A percentile compares a stretch with the other conserved stretches of the same genome.
Evolutionary conservation across 2,797 vertebrate species (phyloP).

Genomic region (Anabas testudineus): DNA sequence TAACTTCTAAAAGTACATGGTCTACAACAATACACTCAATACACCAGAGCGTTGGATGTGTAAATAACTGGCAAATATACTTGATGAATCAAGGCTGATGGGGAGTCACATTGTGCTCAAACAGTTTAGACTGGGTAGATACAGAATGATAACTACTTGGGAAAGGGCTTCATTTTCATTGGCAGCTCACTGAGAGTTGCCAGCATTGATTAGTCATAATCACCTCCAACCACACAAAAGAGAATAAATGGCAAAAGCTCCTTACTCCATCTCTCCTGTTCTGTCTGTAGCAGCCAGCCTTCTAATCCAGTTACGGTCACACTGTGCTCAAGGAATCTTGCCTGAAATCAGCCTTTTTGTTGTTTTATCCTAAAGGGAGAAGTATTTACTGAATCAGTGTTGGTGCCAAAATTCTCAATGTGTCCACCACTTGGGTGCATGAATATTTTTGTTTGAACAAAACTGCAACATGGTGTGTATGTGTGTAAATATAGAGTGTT

Average conservation of each 20-base stretch:
- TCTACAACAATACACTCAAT: neutral
- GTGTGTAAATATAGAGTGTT: slow-evolving; percentile 3
- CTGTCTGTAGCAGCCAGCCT: slow-evolving; percentile 64
- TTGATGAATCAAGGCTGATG: slow-evolving; percentile 21
- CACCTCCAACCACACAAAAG: slow-evolving; percentile 73
- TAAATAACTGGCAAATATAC: slow-evolving; percentile 10
- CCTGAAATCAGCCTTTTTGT: slow-evolving; percentile 71
- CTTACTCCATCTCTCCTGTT: slow-evolving; percentile 63
- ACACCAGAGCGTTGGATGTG: neutral
- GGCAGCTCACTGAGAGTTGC: slow-evolving; percentile 60
- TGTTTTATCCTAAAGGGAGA: slow-evolving; percentile 52
- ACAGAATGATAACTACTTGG: slow-evolving; percentile 41
- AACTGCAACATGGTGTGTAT: too few relatives aligned
- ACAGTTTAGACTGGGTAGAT: slow-evolving; percentile 21
- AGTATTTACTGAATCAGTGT: slow-evolving; percentile 57
- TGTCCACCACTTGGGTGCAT: slow-evolving; percentile 38
- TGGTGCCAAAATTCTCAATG: slow-evolving; percentile 28
- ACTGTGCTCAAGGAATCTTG: slow-evolving; percentile 66
- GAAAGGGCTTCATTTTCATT: slow-evolving; percentile 50
- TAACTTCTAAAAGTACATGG: neutral
- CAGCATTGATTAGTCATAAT: slow-evolving; percentile 76
- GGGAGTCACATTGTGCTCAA: slow-evolving; percentile 32
- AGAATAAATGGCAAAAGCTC: slow-evolving; percentile 71
- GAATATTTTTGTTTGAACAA: slow-evolving; percentile 46
- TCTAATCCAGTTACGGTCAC: slow-evolving; percentile 77